Evolutionary conservation across 2,797 vertebrate species (phyloP).

Genomic region (Thalassophryne amazonica): DNA sequence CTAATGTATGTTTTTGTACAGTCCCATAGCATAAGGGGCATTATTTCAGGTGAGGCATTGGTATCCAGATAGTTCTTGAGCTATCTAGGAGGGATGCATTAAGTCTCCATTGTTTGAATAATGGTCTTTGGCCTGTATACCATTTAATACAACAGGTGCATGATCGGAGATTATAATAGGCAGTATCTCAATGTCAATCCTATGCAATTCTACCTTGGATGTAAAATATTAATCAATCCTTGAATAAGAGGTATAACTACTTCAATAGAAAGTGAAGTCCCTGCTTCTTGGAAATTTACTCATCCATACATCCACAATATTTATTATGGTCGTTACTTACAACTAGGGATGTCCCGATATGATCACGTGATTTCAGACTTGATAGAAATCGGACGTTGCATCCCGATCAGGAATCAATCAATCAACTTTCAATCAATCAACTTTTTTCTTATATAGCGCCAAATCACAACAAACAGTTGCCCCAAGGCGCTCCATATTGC

Average conservation of each 20-base stretch:
- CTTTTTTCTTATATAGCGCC: no score
- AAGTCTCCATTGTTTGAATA: neutral
- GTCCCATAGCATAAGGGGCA: neutral
- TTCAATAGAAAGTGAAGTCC: neutral
- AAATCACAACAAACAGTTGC: no score
- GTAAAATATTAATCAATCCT: neutral
- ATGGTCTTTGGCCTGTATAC: neutral
- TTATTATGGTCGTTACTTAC: no score
- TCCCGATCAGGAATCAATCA: no score
- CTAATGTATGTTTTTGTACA: no score
- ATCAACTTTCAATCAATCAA: no score
- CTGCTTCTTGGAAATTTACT: neutral
- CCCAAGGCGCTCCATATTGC: no score
- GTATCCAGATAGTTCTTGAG: neutral
- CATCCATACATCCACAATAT: slow-evolving; percentile 3
- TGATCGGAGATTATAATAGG: no score
- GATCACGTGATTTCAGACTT: no score
- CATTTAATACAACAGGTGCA: neutral
- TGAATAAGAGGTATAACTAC: neutral
- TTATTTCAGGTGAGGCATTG: neutral
- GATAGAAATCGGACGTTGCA: no score
- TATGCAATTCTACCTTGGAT: neutral
- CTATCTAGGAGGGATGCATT: neutral
- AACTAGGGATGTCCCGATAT: no score
- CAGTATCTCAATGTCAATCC: neutral